These are phyloP conservation scores for Trochalopteron elliotii DNA, from an alignment of 2,113 vertebrate species.

Conservation along the genomic window DNA sequence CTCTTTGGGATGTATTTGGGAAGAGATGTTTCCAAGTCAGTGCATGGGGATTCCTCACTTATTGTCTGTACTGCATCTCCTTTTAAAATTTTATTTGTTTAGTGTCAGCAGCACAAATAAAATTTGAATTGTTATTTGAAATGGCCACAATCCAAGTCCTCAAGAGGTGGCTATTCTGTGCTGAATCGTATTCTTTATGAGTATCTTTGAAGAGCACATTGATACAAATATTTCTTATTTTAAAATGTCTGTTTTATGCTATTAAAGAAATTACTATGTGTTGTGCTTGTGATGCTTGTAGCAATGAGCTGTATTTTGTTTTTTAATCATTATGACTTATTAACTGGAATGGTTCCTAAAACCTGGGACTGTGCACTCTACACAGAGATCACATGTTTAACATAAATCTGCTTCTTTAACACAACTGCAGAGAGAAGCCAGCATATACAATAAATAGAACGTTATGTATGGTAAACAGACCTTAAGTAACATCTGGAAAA, in stretches of 20 bases:
- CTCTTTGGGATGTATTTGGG: not conserved
- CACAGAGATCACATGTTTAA: not conserved
- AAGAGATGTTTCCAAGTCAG: not conserved
- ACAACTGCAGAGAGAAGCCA: not conserved
- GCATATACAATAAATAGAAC: not conserved
- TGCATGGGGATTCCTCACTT: not conserved
- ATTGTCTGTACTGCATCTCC: not conserved
- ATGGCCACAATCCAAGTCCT: not conserved
- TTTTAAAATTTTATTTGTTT: not conserved
- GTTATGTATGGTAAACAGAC: not conserved
- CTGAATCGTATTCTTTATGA: not conserved
- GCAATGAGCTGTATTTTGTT: constrained; percentile 7
- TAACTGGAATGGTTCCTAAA: constrained; percentile 38
- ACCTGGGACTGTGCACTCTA: not conserved
- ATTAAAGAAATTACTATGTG: not conserved
- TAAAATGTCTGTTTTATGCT: not conserved
- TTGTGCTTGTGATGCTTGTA: not conserved
- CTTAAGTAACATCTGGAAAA: constrained; percentile 21
- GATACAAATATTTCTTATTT: constrained; percentile 12
- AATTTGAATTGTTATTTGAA: not conserved
- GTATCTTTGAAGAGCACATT: not conserved
- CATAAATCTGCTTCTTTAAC: not conserved
- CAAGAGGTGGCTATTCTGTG: not conserved
- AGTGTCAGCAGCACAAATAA: not conserved
- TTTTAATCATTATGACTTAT: constrained; percentile 29